phyloP scores from a whole-genome alignment of 2,888 invertebrate species.

The Melinaea marsaeus region DNA sequence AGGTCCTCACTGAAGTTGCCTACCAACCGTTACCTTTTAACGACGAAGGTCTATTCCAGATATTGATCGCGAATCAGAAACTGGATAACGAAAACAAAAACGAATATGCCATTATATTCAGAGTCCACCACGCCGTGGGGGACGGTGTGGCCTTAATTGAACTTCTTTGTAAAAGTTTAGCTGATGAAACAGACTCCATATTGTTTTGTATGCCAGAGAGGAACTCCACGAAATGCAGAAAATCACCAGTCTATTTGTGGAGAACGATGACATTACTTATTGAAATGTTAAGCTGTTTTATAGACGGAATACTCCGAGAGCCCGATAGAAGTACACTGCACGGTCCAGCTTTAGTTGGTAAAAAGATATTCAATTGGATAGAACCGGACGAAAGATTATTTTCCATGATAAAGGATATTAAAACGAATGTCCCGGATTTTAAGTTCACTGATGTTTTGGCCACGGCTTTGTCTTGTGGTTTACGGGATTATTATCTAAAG shows the following conservation, averaged over 20 bases:
- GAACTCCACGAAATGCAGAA: slow-evolving; percentile 24
- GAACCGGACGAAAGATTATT: slow-evolving; percentile 54
- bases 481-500: slow-evolving; percentile 61
- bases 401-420: slow-evolving; percentile 52
- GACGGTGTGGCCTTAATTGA: slow-evolving; percentile 74
- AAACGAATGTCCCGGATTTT: slow-evolving; percentile 44
- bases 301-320: slow-evolving; percentile 45
- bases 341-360: slow-evolving; percentile 59
- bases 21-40: slow-evolving; percentile 63
- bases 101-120: slow-evolving; percentile 66
- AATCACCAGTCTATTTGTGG: slow-evolving; percentile 35
- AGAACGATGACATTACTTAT: slow-evolving; percentile 43
- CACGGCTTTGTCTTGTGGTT: slow-evolving; percentile 66
- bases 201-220: slow-evolving; percentile 40
- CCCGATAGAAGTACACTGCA: slow-evolving; percentile 65
- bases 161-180: slow-evolving; percentile 64
- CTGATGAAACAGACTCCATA: slow-evolving; percentile 46
- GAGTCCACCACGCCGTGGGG: slow-evolving; percentile 76
- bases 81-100: slow-evolving; percentile 38
- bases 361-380: slow-evolving; percentile 63
- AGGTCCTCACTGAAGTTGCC: slow-evolving; percentile 54
- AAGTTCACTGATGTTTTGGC: slow-evolving; percentile 69
- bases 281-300: slow-evolving; percentile 45
- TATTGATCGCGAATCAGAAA: slow-evolving; percentile 58
- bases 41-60: slow-evolving; percentile 72